Base-by-base conservation (phyloP, 2,113 vertebrate genomes). In the Pseudorectes ferrugineus region DNA sequence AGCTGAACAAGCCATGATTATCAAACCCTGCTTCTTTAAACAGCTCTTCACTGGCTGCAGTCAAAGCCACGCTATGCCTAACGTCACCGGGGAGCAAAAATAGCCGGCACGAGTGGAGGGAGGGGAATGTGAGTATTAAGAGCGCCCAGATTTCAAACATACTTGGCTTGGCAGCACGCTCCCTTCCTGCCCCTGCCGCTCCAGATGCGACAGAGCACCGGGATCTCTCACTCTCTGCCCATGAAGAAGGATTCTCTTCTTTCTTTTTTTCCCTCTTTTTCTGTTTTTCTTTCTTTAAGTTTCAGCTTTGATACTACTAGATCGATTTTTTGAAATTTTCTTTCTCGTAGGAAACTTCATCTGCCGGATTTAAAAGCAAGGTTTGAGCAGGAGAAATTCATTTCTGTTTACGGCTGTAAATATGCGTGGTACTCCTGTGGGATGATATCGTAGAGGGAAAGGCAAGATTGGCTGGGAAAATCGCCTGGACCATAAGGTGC, bases 131-230 rank as follows among this genome's bases (percentile, higher is more conserved):
- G 94, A 95, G 95, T 71, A 93, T 72, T 75, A 92, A 91, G 92
- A 96, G 94, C 55, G 93, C 95, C 94, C 96, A 89, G 94, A 97
- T 97, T 97, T 96, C 95, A 97, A 97, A 94, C 93, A 80, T 91
- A 94, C 92, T 95, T 95, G 95, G 79, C 87, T 70, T 42, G 94
- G 89, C 57, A 88, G 88, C 73, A 5, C 12, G 3, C 73, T 90
- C 78, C 81, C 62, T 72, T 48, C 72, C 84, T 76, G 54, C 71
- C 1, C 21, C 90, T 91, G 88, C 81, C 58, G 46, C 57, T 89
- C 93, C 94, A 94, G 96, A 92, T 93, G 93, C 89, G 7, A 80
- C 81, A 0, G 75, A 94, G 77, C 94, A 48, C 36, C 21, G 77
- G 35, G 89, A 71, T 57, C 89, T 84, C 81, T 88, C n/a, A 2